Base-by-base conservation (phyloP, 2,113 vertebrate species). In the Synodontis membranacea region DNA sequence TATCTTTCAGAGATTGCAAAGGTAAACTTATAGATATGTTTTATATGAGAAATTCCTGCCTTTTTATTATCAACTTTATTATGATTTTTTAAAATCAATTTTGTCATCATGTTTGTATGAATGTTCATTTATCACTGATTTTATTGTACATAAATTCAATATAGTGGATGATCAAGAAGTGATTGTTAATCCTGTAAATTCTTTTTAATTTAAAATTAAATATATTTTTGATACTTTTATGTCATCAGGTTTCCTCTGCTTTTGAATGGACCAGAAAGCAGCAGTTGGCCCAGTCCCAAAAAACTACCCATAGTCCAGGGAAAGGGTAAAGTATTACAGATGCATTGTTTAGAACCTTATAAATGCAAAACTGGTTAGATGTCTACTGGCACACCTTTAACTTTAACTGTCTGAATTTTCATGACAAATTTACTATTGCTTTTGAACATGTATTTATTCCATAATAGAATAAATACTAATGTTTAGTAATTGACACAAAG, bases 1-100 rank as follows among this genome's bases (percentile, higher is more conserved):
- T 97, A 95, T 87, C 90, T 97, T 64, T 92, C 95, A 11, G 95
- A 97, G 93, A 96, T 97, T 46, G 93, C 95, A 48, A 95, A 94
- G 95, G 97, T 97, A 94, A 95, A 91, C 6, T 37, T 66, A 5
- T 10, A 60, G 66, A 50, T 14, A 21, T 39, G 37, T 39, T 58
- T 15, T 58, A 28, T 62, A 44, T 62, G 62, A 5, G 25, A 54
- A 60, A 39, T 54, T n/a, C 21, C 25, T 17, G 14, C 39, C 12
- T 15, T 72, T 70, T 50, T n/a, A 82, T 42, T 15, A 19, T n/a
- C 3, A 9, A 25, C 37, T 75, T 21, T 75, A 21, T 42, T 50
- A 10, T 23, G 21, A 42, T 23, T 42, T 25, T 62, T 46, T 12
- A 81, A 14, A 25, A 19, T 58, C 3, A 39, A 8, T 52, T 74